Evolutionary conservation across 2,797 vertebrate genomes (phyloP), one percentile per base, ranked within the genome.

Genomic region (Pseudomugil gertrudae): DNA sequence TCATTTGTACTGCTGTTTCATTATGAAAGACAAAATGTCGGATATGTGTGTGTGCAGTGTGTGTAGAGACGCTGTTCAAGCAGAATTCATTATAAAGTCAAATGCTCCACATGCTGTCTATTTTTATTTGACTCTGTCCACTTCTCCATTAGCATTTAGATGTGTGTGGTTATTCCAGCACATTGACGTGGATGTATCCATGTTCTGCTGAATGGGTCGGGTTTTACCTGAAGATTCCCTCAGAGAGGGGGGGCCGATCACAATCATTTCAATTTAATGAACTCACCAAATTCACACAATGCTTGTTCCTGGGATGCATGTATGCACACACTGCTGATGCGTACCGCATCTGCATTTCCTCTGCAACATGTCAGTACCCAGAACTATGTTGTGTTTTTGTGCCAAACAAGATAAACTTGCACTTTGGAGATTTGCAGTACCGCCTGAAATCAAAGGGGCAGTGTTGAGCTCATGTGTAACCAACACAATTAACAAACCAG

Each of bases 111-210:
- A 27, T 21, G 24, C 29, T 29, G 63, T 62, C 23, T 43, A 15
- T 47, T 59, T 67, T 73, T 53, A 56, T 57, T 3, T 0, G 67
- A 38, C 33, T 59, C 36, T 24, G 3, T 50, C 51, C 62, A 24
- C n/a, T 15, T 53, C 23, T 24, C 45, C 59, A 82, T 80, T 85
- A 73, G 60, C 75, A 73, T 82, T 73, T 80, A 72, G 69, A 84
- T 78, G 11, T 14, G 30, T 65, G 2, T 30, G 33, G 65, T 69
- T 48, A 21, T 52, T 60, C 38, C 62, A 36, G 53, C 38, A 0
- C n/a, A 45, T 52, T 76, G 29, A 11, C 51, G 14, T 48, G 13
- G 48, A 47, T 24, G 23, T 27, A 13, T n/a, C 40, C 40, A 10
- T 35, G 51, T 52, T 30, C n/a, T 56, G 40, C 33, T 57, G 7